phyloP scores from a whole-genome alignment of 1,140 invertebrate species.

The Holotrichia oblita region DNA sequence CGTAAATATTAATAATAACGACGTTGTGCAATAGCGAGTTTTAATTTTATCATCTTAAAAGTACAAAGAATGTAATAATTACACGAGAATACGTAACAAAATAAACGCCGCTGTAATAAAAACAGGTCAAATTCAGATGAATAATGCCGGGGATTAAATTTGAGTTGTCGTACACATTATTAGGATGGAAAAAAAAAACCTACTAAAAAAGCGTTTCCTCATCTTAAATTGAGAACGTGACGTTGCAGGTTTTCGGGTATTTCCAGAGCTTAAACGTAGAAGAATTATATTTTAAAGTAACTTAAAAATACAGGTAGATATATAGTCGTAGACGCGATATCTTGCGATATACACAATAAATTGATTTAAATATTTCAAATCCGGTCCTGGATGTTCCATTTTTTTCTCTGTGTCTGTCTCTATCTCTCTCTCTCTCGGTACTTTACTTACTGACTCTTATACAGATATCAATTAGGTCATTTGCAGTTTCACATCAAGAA shows the following conservation, averaged over 20 bases:
- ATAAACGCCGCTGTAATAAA: background rate
- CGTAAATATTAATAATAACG: background rate
- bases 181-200: too few relatives aligned
- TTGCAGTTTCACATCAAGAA: constrained; percentile 9
- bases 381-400: background rate
- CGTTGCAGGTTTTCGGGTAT: constrained; percentile 24
- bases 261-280: background rate
- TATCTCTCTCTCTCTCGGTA: too few relatives aligned
- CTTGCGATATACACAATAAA: background rate
- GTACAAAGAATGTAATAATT: constrained; percentile 4
- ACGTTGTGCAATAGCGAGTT: background rate
- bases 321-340: too few relatives aligned
- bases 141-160: background rate
- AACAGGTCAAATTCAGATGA: constrained; percentile 1
- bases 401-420: too few relatives aligned
- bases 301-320: background rate
- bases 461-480: constrained; percentile 2
- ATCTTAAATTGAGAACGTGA: constrained; percentile 27
- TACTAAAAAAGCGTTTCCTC: constrained; percentile 21
- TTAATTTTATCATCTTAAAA: background rate
- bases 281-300: constrained; percentile 10
- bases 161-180: too few relatives aligned
- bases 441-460: background rate
- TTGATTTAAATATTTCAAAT: background rate
- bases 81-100: background rate